Evolutionary conservation across 2,888 invertebrate genomes (phyloP), one percentile per base, ranked within the genome.

Genomic region (Amblyteles armatorius): DNA sequence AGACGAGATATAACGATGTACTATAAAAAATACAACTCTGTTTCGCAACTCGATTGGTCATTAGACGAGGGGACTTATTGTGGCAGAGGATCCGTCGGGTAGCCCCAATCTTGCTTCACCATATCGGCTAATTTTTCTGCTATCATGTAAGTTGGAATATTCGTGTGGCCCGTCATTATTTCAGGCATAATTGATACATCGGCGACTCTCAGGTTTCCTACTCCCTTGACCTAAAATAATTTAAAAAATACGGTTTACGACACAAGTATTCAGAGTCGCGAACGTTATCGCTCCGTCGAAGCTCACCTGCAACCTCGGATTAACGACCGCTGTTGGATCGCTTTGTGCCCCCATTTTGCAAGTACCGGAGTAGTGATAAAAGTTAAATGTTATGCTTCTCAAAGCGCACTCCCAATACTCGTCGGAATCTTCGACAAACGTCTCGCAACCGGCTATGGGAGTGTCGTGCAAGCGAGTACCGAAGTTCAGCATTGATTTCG

Each of bases 91-190:
- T 83, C 79, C 9, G 65, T 82, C 2, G 55, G 82, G 71, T 89
- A 88, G 19, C 89, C 88, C 95, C 96, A 96, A 79, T 94, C 94
- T 73, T 92, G 90, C 89, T 95, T 96, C 33, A 96, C 95, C 93
- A 96, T 94, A 90, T 96, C 96, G 0, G 96, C 95, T 3, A 95
- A 96, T 90, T 96, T 96, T 93, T 97, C 96, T 0, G 95, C 96
- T 68, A 96, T 95, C 96, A 96, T 96, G 50, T 96, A 95, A 0
- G 95, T 95, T 6, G 96, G 95, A 3, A 96, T 96, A 88, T 96
- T 96, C 0, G 96, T 95, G 91, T 96, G 96, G 0, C 95, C 96
- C 0, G 95, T 95, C 68, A 95, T 94, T 5, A 96, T 95, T 83
- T 94, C 94, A 0, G 96, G 96, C 93, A 96, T 96, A 26, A 96